Evolutionary conservation across 2,113 vertebrate species (phyloP), one percentile per base, ranked within the genome.

Genomic region (Cottus gobio): DNA sequence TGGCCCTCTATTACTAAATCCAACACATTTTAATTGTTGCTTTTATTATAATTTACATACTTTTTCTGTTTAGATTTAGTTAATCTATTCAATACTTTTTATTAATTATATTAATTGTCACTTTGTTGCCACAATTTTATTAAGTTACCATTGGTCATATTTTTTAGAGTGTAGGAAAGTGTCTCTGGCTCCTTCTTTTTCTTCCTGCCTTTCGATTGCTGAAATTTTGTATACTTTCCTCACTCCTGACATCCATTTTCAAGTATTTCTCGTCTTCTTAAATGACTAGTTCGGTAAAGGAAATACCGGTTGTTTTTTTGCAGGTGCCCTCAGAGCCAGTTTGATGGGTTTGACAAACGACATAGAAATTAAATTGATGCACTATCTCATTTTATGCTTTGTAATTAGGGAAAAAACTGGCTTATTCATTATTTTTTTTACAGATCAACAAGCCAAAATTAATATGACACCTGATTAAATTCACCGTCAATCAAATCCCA

Each of bases 401-500:
- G 70, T 73, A 77, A 79, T 20, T 22, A 64, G 37, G 46, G 46
- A 60, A 20, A 22, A 69, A 79, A 44, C 18, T 2, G 9, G 3
- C 65, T 65, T 48, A 5, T 46, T 46, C 1, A 1, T 46, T 46
- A 16, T 48, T 75, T 84, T 74, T 85, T 84, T 46, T 57, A 42
- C 9, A 12, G 68, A 64, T 75, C 60, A 66, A 75, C 54, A n/a
- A 6, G 57, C 8, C 62, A 37, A 85, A 92, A 83, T 88, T 6
- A 42, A 54, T 64, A 22, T 82, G 91, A 83, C 87, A 83, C 44
- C 28, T 48, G 37, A 89, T 91, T 90, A 74, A 79, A 82, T 71
- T 46, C 24, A 0, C 67, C 3, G 54, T 83, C 90, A 60, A 31
- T 90, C 86, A 91, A 68, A 76, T 30, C 1, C 64, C 34, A 12